phyloP scores from a whole-genome alignment of 1,140 invertebrate species.

The Druon quercuslanigerum region DNA sequence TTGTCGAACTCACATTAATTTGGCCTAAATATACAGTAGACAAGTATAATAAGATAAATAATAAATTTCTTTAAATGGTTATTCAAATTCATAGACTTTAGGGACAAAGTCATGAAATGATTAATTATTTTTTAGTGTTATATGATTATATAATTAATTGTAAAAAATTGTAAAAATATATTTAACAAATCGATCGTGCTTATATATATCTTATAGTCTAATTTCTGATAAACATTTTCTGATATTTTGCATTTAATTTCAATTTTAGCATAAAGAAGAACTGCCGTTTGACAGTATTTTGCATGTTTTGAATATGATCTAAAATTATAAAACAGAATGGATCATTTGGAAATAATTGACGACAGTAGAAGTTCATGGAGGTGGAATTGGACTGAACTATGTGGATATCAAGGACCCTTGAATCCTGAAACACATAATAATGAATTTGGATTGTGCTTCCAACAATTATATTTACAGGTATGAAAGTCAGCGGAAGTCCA shows the following conservation, averaged over 20 bases:
- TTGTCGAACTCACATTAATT: no score
- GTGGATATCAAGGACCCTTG: slow-evolving; percentile 80
- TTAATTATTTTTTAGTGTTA: no score
- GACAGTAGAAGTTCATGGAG: slow-evolving; percentile 53
- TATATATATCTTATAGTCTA: no score
- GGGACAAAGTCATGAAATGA: no score
- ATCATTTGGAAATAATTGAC: slow-evolving; percentile 23
- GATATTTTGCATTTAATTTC: neutral
- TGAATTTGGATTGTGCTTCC: slow-evolving; percentile 86
- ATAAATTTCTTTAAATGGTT: no score
- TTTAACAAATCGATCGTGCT: no score
- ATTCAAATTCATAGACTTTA: no score
- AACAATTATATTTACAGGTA: slow-evolving; percentile 84
- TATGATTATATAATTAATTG: no score
- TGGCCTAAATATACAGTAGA: no score
- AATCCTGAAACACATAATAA: slow-evolving; percentile 82
- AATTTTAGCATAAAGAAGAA: slow-evolving; percentile 4
- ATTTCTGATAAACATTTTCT: no score
- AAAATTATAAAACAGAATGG: slow-evolving; percentile 31
- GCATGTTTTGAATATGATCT: slow-evolving; percentile 9
- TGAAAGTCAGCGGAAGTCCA: slow-evolving; percentile 60
- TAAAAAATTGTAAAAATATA: no score
- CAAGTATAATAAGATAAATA: no score
- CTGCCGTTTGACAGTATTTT: neutral
- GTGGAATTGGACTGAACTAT: slow-evolving; percentile 86